Evolutionary conservation across 2,888 invertebrate species (phyloP).

Genomic region (Athrips mouffetella): DNA sequence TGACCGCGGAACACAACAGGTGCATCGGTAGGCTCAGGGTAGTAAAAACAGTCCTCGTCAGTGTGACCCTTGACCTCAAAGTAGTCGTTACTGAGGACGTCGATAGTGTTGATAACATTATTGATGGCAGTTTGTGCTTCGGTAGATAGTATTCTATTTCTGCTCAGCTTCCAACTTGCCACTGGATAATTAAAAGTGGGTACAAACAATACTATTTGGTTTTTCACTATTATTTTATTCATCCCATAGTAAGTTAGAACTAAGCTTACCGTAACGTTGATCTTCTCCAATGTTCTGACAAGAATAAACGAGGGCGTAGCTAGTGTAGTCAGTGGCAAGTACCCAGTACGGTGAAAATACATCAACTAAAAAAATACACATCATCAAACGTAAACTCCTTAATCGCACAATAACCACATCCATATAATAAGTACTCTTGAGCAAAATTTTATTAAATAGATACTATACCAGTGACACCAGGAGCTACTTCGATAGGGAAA

Average conservation of each 20-base stretch:
- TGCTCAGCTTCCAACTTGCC: conserved; percentile 55
- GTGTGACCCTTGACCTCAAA: conserved; percentile 40
- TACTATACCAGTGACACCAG: conserved; percentile 22
- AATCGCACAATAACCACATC: too few relatives aligned
- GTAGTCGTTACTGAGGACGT: conserved; percentile 45
- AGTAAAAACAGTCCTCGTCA: conserved; percentile 52
- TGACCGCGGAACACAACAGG: conserved; percentile 54
- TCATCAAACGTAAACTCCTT: too few relatives aligned
- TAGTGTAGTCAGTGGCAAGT: conserved; percentile 80
- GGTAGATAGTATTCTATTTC: conserved; percentile 35
- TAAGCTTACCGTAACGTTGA: too few relatives aligned
- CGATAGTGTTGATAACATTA: conserved; percentile 30
- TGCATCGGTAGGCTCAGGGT: conserved; percentile 40
- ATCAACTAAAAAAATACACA: conserved; percentile 2
- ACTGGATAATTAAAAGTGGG: conserved; percentile 34
- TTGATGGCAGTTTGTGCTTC: conserved; percentile 31
- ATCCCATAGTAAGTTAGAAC: too few relatives aligned
- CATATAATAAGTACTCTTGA: too few relatives aligned
- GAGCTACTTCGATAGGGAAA: conserved; percentile 75
- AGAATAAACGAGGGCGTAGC: conserved; percentile 80
- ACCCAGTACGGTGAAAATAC: conserved; percentile 84
- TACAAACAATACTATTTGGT: background rate
- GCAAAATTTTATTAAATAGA: too few relatives aligned
- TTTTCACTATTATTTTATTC: too few relatives aligned
- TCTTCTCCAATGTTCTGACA: conserved; percentile 63